A percentile compares a stretch with the other conserved stretches of the same genome.
These are phyloP conservation scores for Entomyzon cyanotis DNA, from an alignment of 2,113 vertebrate species.

Conservation along the genomic window DNA sequence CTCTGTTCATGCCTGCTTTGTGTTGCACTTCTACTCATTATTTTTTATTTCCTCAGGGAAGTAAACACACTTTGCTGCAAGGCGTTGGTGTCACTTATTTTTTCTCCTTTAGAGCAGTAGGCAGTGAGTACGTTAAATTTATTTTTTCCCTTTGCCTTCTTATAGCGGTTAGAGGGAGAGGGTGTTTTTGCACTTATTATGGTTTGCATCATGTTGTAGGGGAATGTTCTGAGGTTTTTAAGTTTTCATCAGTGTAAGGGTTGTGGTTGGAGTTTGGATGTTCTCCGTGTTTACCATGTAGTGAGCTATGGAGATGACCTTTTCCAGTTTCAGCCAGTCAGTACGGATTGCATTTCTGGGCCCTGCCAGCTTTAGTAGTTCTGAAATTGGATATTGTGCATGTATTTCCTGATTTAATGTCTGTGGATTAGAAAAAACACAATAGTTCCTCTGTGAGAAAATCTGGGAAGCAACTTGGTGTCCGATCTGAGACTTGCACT, in stretches of 20 bases:
- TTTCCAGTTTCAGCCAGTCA: constrained; percentile 43
- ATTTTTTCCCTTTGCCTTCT: neutral
- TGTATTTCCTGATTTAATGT: constrained; percentile 25
- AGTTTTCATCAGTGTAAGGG: constrained; percentile 28
- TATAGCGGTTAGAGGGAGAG: neutral
- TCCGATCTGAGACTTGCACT: neutral
- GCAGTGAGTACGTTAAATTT: neutral
- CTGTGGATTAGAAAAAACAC: neutral
- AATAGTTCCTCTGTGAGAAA: neutral
- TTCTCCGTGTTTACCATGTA: constrained; percentile 42
- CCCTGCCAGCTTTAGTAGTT: constrained; percentile 36
- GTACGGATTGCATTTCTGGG: constrained; percentile 49
- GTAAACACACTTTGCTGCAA: neutral
- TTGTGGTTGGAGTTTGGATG: constrained; percentile 43
- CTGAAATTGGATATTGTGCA: constrained; percentile 37
- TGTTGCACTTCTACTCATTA: neutral
- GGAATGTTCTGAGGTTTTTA: constrained; percentile 56
- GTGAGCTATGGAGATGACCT: constrained; percentile 58
- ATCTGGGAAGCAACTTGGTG: neutral
- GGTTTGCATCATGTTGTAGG: constrained; percentile 27
- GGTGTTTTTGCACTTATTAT: neutral
- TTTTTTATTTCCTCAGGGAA: neutral
- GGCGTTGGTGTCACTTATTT: neutral
- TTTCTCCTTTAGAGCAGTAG: neutral
- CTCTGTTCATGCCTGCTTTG: neutral